A percentile compares a stretch with the other conserved stretches of the same genome.
These are phyloP conservation scores for Tenthredo livida DNA, from an alignment of 2,888 invertebrate genomes.

Conservation along the genomic window DNA sequence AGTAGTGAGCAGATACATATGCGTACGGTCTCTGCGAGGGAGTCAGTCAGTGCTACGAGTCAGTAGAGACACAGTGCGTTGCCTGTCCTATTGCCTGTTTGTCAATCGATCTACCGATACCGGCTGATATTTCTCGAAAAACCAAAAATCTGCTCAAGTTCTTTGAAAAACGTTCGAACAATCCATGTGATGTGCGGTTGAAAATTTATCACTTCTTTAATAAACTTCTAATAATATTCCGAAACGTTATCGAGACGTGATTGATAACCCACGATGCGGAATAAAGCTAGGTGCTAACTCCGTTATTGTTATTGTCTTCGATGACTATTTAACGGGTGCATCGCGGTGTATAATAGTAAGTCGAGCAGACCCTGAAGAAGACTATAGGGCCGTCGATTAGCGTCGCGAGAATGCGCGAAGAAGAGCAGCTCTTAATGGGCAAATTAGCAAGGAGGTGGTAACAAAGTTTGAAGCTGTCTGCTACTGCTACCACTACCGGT, in stretches of 20 bases:
- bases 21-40: conserved; percentile 36
- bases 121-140: neutral
- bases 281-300: neutral
- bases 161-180: neutral
- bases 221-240: neutral
- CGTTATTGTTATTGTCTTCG: neutral
- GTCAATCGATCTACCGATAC: neutral
- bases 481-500: conserved; percentile 29
- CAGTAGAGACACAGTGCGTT: conserved; percentile 31
- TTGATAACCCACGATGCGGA: neutral
- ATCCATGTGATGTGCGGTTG: neutral
- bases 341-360: neutral
- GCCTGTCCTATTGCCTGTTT: neutral
- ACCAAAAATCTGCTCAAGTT: neutral
- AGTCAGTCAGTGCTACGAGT: conserved; percentile 42
- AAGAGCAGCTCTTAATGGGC: conserved; percentile 38
- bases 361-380: conserved; percentile 19
- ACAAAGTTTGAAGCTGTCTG: conserved; percentile 36
- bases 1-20: conserved; percentile 13
- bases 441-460: conserved; percentile 41
- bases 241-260: neutral
- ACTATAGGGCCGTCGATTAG: neutral
- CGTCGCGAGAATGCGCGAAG: conserved; percentile 35
- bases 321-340: neutral
- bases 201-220: neutral